Conservation (phyloP, 2,888 invertebrate genomes). For the Pandemis heparana region DNA sequence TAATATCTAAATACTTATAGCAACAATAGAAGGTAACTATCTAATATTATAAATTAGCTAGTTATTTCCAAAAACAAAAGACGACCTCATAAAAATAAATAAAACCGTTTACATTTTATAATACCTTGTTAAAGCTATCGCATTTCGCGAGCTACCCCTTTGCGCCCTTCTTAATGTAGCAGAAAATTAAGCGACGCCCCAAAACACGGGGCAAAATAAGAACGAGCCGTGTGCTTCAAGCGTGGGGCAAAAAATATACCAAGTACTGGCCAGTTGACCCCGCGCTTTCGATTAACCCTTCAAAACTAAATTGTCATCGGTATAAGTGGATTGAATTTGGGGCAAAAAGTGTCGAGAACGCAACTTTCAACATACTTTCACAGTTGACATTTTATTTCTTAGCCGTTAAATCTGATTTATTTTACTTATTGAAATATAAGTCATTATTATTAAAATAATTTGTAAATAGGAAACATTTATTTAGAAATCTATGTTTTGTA, state of each 20-base stretch:
- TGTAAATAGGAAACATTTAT: too few species aligned
- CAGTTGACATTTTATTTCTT: constrained; percentile 1
- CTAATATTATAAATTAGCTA: neutral
- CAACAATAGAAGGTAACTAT: too few species aligned
- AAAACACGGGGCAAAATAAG: constrained; percentile 24
- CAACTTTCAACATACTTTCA: constrained; percentile 20
- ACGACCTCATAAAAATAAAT: constrained; percentile 38
- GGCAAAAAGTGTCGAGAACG: constrained; percentile 10
- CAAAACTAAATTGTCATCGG: constrained; percentile 2
- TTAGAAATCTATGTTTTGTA: too few species aligned
- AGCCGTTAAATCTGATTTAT: neutral
- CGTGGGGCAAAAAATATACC: constrained; percentile 21
- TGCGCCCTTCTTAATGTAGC: constrained; percentile 80
- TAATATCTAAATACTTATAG: too few species aligned
- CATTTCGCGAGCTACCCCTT: constrained; percentile 34
- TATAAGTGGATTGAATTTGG: constrained; percentile 15
- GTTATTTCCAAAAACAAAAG: constrained; percentile 35
- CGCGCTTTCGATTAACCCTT: constrained; percentile 16
- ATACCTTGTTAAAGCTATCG: constrained; percentile 40
- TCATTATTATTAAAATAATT: neutral
- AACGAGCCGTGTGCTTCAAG: constrained; percentile 18
- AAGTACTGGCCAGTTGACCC: constrained; percentile 18
- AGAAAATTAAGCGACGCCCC: constrained; percentile 74
- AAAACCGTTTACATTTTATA: constrained; percentile 41
- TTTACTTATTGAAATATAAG: neutral